Evolutionary conservation across 2,113 vertebrate species (phyloP).

Genomic region (Fregetta grallaria): DNA sequence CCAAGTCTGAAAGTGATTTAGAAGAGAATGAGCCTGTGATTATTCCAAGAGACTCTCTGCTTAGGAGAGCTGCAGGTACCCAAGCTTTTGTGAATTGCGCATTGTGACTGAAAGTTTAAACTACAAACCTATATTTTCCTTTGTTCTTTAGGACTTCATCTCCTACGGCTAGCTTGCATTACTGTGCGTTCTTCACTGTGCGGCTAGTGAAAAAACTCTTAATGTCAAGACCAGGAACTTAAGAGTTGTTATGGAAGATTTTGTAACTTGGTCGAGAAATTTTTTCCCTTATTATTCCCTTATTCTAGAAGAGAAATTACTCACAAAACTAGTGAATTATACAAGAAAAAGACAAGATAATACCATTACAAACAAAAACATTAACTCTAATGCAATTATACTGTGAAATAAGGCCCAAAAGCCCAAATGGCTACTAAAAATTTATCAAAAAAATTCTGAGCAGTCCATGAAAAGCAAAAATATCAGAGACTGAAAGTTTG

Average conservation of each 20-base stretch:
- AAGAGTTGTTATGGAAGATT: neutral
- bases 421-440: neutral
- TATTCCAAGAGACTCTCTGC: constrained; percentile 92
- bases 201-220: neutral
- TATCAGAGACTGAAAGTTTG: neutral
- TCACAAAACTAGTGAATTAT: neutral
- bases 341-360: neutral
- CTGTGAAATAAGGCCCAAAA: neutral
- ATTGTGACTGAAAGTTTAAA: neutral
- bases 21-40: constrained; percentile 86
- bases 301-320: neutral
- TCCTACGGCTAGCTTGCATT: neutral
- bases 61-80: constrained; percentile 91
- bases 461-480: neutral
- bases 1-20: constrained; percentile 90
- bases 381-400: neutral
- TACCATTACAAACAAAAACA: neutral
- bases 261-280: neutral
- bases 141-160: neutral
- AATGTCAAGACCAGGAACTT: neutral
- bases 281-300: neutral
- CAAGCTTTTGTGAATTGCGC: neutral
- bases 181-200: neutral
- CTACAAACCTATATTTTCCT: neutral
- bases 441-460: neutral